A percentile compares a stretch with the other conserved stretches of the same genome.
These are phyloP conservation scores for Sycophila sp. DNA, from an alignment of 1,140 invertebrate species.

Conservation along the genomic window DNA sequence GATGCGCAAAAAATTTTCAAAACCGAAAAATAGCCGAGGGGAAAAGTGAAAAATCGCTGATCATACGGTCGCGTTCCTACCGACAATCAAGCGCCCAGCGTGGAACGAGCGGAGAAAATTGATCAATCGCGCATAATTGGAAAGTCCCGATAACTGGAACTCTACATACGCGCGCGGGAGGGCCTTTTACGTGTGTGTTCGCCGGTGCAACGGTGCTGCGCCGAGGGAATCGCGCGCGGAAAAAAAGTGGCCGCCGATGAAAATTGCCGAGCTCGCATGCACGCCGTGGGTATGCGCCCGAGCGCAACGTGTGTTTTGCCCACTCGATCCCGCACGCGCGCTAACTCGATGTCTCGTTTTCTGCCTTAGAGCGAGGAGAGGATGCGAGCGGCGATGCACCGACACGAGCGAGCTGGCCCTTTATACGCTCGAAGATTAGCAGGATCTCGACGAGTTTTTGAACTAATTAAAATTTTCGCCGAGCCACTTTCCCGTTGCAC, in stretches of 20 bases:
- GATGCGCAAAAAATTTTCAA: background rate
- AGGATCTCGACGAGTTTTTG: too few relatives aligned
- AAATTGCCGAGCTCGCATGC: conserved; percentile 29
- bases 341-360: too few relatives aligned
- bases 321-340: background rate
- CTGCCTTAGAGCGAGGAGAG: too few relatives aligned
- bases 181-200: too few relatives aligned
- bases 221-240: background rate
- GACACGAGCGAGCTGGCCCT: too few relatives aligned
- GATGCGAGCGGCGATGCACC: too few relatives aligned
- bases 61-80: background rate
- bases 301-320: conserved; percentile 11
- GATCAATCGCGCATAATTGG: conserved; percentile 31
- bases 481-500: too few relatives aligned
- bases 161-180: conserved; percentile 13
- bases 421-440: too few relatives aligned
- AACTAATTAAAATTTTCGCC: too few relatives aligned
- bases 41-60: conserved; percentile 13
- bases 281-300: background rate
- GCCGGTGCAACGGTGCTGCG: too few relatives aligned
- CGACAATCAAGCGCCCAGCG: background rate
- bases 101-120: conserved; percentile 24
- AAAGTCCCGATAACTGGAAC: conserved; percentile 17
- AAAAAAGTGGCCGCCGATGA: background rate
- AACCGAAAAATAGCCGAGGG: background rate